These are phyloP conservation scores for Emydura subglobosa DNA, from an alignment of 2,113 vertebrate species.

Conservation along the genomic window DNA sequence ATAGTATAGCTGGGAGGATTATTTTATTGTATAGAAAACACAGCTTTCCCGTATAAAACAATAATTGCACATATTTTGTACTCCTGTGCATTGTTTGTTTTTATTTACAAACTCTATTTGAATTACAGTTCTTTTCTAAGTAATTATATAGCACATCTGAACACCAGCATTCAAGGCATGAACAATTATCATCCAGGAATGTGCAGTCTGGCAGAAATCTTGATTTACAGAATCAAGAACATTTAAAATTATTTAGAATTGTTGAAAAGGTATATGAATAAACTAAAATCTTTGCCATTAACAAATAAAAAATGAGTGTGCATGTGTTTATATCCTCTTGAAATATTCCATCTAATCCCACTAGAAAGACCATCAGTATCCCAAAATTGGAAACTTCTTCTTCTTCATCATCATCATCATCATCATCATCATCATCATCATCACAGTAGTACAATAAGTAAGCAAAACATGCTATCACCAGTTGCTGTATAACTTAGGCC, in stretches of 20 bases:
- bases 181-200: not conserved
- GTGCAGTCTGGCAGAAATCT: not conserved
- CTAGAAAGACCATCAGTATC: not conserved
- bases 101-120: not conserved
- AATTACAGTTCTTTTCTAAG: not conserved
- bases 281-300: not conserved
- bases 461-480: not conserved
- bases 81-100: not conserved
- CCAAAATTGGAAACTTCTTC: accelerated
- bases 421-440: not conserved
- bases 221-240: not conserved
- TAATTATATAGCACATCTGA: not conserved
- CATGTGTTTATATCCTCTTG: not conserved
- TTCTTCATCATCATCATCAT: not conserved
- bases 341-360: not conserved
- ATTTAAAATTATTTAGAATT: not conserved
- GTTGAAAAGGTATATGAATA: not conserved
- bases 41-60: no score
- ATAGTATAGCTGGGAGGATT: not conserved
- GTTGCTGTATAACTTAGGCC: not conserved
- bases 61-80: not conserved
- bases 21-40: not conserved
- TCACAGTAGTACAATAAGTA: not conserved
- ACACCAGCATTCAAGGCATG: not conserved
- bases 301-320: not conserved